These are phyloP conservation scores for Heliconius erato DNA, from an alignment of 2,888 invertebrate genomes.

Conservation along the genomic window DNA sequence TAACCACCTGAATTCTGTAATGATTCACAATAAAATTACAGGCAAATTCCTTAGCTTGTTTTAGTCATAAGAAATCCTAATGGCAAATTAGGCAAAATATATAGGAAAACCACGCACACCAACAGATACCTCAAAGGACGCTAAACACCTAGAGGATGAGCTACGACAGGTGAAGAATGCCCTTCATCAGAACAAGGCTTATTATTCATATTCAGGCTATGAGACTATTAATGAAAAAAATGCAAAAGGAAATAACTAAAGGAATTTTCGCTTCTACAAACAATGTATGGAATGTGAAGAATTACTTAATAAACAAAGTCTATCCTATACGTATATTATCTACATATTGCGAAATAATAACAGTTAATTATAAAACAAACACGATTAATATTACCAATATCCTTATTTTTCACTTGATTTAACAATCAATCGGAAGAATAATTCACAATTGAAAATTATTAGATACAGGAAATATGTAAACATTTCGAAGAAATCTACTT, in stretches of 20 bases:
- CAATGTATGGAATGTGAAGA: background rate
- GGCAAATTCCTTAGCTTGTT: no score
- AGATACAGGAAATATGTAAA: background rate
- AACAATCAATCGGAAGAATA: constrained; percentile 33
- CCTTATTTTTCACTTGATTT: constrained; percentile 28
- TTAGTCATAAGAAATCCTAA: no score
- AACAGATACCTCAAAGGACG: no score
- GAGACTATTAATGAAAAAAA: no score
- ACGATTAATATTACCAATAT: constrained; percentile 26
- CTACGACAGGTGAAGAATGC: no score
- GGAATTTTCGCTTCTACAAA: background rate
- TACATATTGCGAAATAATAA: constrained; percentile 11
- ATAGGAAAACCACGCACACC: no score
- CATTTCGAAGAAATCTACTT: constrained; percentile 19
- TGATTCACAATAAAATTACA: no score
- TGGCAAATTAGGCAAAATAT: no score
- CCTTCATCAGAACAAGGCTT: no score
- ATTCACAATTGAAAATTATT: constrained; percentile 21
- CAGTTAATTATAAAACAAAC: constrained; percentile 14
- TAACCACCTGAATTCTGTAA: no score
- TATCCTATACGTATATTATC: background rate
- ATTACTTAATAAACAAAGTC: background rate
- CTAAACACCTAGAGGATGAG: no score
- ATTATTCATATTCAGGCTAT: no score
- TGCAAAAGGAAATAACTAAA: background rate